A percentile compares a stretch with the other conserved stretches of the same genome.
These are phyloP conservation scores for Arremon aurantiirostris DNA, from an alignment of 2,797 vertebrate species.

Conservation along the genomic window DNA sequence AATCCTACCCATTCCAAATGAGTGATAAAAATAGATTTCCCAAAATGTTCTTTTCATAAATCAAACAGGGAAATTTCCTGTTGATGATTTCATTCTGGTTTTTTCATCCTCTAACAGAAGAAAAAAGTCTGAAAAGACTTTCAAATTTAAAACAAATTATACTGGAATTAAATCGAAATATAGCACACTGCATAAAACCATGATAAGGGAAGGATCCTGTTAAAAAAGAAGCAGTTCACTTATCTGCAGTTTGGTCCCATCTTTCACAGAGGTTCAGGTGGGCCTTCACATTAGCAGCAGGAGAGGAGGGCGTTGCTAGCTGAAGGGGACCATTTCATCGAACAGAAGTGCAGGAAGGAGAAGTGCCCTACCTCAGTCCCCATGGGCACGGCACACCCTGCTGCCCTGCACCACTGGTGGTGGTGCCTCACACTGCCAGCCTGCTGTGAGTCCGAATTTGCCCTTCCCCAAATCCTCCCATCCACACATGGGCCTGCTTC, in stretches of 20 bases:
- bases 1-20: not conserved
- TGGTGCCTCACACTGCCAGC: fast-evolving
- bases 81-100: not conserved
- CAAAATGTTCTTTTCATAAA: not conserved
- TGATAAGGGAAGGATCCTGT: not conserved
- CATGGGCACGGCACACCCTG: fast-evolving
- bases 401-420: not conserved
- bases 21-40: not conserved
- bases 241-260: not conserved
- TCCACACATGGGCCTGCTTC: fast-evolving
- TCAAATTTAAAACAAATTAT: not conserved
- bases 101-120: not conserved
- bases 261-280: not conserved
- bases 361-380: fast-evolving
- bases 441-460: not conserved
- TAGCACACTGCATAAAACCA: not conserved
- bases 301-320: fast-evolving
- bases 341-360: not conserved
- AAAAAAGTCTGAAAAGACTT: not conserved
- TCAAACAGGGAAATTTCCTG: not conserved
- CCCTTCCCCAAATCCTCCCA: not conserved
- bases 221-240: not conserved
- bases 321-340: not conserved
- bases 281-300: not conserved
- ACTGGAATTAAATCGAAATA: not conserved